Evolutionary conservation across 2,888 invertebrate species (phyloP).

Genomic region (Cotesia congregata): DNA sequence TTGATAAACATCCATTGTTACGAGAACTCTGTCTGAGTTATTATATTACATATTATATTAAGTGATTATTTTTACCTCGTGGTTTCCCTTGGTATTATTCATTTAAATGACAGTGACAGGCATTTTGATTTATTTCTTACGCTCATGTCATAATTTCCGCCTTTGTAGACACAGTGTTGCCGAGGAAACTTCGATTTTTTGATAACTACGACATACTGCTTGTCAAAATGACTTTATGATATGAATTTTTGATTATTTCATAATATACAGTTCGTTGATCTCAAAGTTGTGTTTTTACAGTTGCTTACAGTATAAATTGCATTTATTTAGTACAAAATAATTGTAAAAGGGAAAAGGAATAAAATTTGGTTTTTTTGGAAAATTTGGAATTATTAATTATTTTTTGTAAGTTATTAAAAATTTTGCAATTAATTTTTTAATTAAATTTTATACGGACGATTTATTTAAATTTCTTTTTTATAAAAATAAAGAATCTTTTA

Average conservation of each 20-base stretch:
- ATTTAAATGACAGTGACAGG: background rate
- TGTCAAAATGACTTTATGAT: background rate
- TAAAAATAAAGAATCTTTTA: too few relatives aligned
- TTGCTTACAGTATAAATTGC: too few relatives aligned
- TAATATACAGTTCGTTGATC: background rate
- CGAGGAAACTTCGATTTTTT: background rate
- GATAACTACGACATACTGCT: background rate
- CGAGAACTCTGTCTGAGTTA: background rate
- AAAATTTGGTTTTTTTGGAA: too few relatives aligned
- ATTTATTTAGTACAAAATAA: too few relatives aligned
- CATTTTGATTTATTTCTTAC: background rate
- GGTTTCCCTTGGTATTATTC: background rate
- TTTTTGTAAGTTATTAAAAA: too few relatives aligned
- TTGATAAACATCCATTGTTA: conserved; percentile 43
- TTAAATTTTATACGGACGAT: too few relatives aligned
- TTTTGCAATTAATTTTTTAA: too few relatives aligned
- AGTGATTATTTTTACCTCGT: background rate
- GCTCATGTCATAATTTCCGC: background rate
- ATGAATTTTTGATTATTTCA: background rate
- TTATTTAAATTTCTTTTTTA: too few relatives aligned
- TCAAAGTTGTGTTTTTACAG: too few relatives aligned
- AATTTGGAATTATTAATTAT: too few relatives aligned
- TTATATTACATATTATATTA: too few relatives aligned
- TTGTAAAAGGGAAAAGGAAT: too few relatives aligned
- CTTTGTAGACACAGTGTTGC: background rate